phyloP scores from a whole-genome alignment of 92 coral and sea anemone species.

The Chrysogorgia sp. region DNA sequence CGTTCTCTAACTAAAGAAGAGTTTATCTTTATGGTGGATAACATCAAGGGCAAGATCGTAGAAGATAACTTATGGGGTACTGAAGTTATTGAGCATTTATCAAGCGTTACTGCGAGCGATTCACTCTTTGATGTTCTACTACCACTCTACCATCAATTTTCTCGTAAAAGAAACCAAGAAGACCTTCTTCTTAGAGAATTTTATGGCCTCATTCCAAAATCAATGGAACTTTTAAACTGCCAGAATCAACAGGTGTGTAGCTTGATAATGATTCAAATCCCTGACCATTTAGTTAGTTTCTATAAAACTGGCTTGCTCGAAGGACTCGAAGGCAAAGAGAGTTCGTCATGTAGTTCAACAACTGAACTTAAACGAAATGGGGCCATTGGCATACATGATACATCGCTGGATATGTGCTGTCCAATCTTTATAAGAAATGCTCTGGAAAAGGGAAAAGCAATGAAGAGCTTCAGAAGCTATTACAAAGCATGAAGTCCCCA shows the following conservation, averaged over 20 bases:
- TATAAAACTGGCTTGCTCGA: neutral
- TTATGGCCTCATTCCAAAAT: neutral
- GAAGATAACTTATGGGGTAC: neutral
- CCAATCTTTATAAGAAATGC: neutral
- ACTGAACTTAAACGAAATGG: neutral
- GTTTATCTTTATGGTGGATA: neutral
- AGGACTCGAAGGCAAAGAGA: neutral
- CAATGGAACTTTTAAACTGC: neutral
- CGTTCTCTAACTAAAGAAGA: neutral
- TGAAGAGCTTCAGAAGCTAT: neutral
- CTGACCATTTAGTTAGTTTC: constrained; percentile 14
- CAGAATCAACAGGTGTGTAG: constrained; percentile 5
- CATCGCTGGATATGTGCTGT: neutral
- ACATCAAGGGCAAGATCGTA: neutral
- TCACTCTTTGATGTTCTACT: neutral
- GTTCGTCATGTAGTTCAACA: neutral
- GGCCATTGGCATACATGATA: neutral
- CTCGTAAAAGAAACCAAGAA: constrained; percentile 10
- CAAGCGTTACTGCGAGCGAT: no score
- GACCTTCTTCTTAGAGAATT: neutral
- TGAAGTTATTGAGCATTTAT: neutral
- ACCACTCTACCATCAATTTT: neutral
- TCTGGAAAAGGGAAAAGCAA: neutral
- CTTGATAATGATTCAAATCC: constrained; percentile 2
- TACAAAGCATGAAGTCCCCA: neutral